Conservation (phyloP, 2,113 vertebrate species). For the Camelus dromedarius region DNA sequence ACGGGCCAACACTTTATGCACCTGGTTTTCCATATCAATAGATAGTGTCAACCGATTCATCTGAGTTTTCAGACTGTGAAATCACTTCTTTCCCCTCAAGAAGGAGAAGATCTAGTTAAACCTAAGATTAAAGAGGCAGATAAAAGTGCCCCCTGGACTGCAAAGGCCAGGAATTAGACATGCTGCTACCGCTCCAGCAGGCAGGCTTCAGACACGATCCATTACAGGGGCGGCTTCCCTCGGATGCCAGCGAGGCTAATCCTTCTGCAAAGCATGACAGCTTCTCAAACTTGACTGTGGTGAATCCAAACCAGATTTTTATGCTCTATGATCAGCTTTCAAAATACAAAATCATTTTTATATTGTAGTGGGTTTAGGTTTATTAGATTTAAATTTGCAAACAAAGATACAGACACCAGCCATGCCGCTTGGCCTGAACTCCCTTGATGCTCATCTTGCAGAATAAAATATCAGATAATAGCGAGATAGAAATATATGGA, state of each 20-base stretch:
- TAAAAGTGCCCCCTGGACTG: slow-evolving; percentile 43
- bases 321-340: slow-evolving; percentile 47
- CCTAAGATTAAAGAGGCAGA: slow-evolving; percentile 66
- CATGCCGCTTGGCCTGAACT: background rate
- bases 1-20: background rate
- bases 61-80: slow-evolving; percentile 61
- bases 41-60: slow-evolving; percentile 49
- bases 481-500: background rate
- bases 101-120: slow-evolving; percentile 67
- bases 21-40: slow-evolving; percentile 63
- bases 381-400: slow-evolving; percentile 55
- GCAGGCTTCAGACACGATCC: slow-evolving; percentile 33
- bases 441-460: background rate
- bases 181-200: background rate
- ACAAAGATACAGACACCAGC: background rate
- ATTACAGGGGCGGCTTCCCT: background rate
- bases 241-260: slow-evolving; percentile 57
- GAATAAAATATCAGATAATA: slow-evolving; percentile 37
- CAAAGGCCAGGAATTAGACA: slow-evolving; percentile 62
- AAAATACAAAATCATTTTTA: slow-evolving; percentile 56
- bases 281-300: slow-evolving; percentile 18
- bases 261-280: slow-evolving; percentile 66
- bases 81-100: slow-evolving; percentile 47
- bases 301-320: slow-evolving; percentile 62
- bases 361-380: background rate